phyloP scores from a whole-genome alignment of 2,888 invertebrate genomes.

The Metopia argyrocephala region DNA sequence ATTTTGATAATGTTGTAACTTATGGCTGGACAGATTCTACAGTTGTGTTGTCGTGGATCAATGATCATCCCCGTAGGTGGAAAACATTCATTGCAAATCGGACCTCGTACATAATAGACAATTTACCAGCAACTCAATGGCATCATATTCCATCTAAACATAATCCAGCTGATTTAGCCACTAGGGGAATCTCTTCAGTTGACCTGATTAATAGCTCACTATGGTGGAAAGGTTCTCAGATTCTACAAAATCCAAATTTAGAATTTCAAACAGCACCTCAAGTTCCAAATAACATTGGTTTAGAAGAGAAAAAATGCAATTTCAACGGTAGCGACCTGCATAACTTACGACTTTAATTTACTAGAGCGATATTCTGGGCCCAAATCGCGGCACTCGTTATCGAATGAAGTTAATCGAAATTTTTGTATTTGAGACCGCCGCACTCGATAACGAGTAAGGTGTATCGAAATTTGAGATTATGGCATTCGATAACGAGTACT shows the following conservation, averaged over 20 bases:
- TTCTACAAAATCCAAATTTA: constrained; percentile 10
- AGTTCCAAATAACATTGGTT: not conserved
- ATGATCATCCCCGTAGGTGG: constrained; percentile 51
- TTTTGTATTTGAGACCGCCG: no score
- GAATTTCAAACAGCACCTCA: not conserved
- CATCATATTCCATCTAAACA: constrained; percentile 34
- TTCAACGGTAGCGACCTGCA: not conserved
- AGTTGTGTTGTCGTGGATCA: constrained; percentile 46
- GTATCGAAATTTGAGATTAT: no score
- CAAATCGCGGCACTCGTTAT: no score
- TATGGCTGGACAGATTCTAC: constrained; percentile 50
- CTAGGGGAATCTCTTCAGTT: constrained; percentile 43
- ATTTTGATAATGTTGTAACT: not conserved
- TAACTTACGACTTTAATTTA: not conserved
- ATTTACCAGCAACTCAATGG: constrained; percentile 39
- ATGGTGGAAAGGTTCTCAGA: constrained; percentile 53
- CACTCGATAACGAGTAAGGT: no score
- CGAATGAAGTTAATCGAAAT: no score
- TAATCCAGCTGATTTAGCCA: constrained; percentile 56
- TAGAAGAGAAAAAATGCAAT: constrained; percentile 31
- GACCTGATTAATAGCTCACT: constrained; percentile 31
- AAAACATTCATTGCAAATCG: constrained; percentile 54
- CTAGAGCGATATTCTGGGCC: not conserved
- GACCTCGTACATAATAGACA: constrained; percentile 37
- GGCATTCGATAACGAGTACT: no score